Base-by-base conservation (phyloP, 2,888 invertebrate species). In the Drosophila neoperkinsi region DNA sequence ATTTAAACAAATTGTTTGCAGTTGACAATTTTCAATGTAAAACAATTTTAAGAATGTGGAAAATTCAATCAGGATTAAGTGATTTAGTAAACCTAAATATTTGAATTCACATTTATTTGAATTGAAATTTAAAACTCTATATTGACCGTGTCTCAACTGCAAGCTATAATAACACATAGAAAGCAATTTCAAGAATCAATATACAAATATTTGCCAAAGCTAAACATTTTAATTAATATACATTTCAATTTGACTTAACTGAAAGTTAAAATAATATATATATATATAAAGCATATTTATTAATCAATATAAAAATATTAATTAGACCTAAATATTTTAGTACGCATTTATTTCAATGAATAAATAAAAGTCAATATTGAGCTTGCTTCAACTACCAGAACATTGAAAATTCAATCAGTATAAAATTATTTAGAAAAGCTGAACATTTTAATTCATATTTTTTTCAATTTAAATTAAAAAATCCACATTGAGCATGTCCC, bases 1-100 rank as follows among this genome's bases (percentile, higher is more conserved):
- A 57, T 70, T 63, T 41, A 21, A 59, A 59, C 25, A 55, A 63
- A 13, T 62, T 59, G 38, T 34, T 57, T 66, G 57, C 34, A 21
- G 6, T 25, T 57, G 51, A 57, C 68, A 57, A 28, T 34, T 55
- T 21, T 4, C 3, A 30, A 25, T 30, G 10, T n/a, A 0, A 9
- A 16, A 16, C 5, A 7, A 46, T 46, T 16, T 41, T 52, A 11
- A 5, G 25, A 57, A 38, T 33, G 16, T 5, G 6, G 5, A 31
- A 18, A 11, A 52, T 21, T 16, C 28, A 10, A 46, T 28, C 6
- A n/a, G 2, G 1, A n/a, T 4, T 13, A 25, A 6, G 5, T 18
- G 3, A 34, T 58, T 58, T 46, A 4, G 0, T 46, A 18, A 25
- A 31, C 13, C n/a, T 2, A 4, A 16, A 11, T 1, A 13, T 1